These are phyloP conservation scores for Adelphocoris suturalis DNA, from an alignment of 2,888 invertebrate genomes.

Conservation along the genomic window DNA sequence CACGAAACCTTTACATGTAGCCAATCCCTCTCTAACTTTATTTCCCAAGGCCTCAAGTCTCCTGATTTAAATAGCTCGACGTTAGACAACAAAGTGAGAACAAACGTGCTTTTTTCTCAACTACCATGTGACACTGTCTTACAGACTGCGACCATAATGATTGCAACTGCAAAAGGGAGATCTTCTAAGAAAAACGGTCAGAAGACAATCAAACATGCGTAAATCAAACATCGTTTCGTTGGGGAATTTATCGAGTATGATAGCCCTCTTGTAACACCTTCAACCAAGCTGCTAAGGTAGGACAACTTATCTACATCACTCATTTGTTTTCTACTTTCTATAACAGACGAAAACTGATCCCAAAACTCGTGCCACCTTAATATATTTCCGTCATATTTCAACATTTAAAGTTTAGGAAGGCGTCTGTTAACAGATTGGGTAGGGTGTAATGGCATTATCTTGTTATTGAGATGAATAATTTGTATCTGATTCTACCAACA, in stretches of 20 bases:
- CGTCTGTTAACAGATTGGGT: background rate
- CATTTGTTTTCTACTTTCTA: background rate
- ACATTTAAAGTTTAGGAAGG: constrained; percentile 6
- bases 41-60: background rate
- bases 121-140: background rate
- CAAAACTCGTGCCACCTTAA: constrained; percentile 34
- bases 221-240: constrained; percentile 9
- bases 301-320: constrained; percentile 49
- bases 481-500: background rate
- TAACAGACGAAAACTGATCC: constrained; percentile 33
- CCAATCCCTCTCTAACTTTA: background rate
- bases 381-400: constrained; percentile 11
- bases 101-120: background rate
- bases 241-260: background rate
- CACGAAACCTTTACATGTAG: background rate
- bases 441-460: background rate
- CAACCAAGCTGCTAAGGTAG: constrained; percentile 3
- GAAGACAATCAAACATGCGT: too few species aligned
- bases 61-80: background rate
- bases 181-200: too few species aligned
- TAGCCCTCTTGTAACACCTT: background rate
- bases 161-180: background rate
- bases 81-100: background rate
- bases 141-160: background rate
- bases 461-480: background rate